Base-by-base conservation (phyloP, 2,888 invertebrate genomes). In the Unio pictorum region DNA sequence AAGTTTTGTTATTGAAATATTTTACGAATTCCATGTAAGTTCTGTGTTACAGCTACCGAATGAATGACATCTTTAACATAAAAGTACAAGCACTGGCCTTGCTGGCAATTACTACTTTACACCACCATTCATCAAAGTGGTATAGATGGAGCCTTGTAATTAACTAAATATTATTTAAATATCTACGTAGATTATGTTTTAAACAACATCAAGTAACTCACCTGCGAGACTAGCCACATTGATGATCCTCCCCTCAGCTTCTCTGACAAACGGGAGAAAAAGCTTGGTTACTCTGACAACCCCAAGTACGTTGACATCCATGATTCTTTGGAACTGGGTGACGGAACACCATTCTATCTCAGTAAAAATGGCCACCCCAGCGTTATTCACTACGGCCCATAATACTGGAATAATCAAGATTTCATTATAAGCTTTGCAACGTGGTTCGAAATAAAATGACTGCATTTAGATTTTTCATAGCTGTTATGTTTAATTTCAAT, bases 141-240 rank as follows among this genome's bases (percentile, higher is more conserved):
- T 15, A 11, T 15, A 45, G 45, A 45, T 45, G 15, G 3, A 2
- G 45, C 45, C 3, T 11, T 45, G 45, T 45, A 45, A 45, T 45
- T 45, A 45, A 11, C 45, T 15, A 45, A 15, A 45, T 11, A 11
- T 45, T 45, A 15, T 45, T 45, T 11, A 11, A 45, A 11, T 11
- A 45, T 45, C 45, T 45, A 45, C 45, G 15, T 45, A 59, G 3
- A 18, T 59, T 59, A 23, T 23, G 59, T 62, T 30, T n/a, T 8
- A 18, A 34, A n/a, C 34, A 30, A 61, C 62, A 26, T 59, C 3
- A 60, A 30, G 15, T 18, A 26, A 67, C 74, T 67, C 74, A 86
- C 88, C 88, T 72, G 86, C 85, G n/a, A 88, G 72, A 73, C 87
- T 87, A 18, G 86, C 86, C 6, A 88, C 84, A 66, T 88, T 88